Conservation (phyloP, 2,888 invertebrate genomes). For the Mayetiola destructor region DNA sequence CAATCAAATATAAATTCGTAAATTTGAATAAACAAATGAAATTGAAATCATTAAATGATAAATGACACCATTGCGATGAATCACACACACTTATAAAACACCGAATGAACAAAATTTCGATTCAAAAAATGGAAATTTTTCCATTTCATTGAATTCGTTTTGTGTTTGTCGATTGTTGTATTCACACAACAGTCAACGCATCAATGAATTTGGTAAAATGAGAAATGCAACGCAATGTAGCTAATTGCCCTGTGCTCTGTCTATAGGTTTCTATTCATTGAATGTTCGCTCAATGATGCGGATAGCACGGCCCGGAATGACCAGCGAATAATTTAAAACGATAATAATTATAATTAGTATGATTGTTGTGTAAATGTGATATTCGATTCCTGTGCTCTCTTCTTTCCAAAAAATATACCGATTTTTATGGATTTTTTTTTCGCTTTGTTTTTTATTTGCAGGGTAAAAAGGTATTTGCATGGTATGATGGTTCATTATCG, state of each 20-base stretch:
- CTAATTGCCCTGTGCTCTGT: background rate
- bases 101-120: too few relatives aligned
- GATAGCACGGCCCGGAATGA: too few relatives aligned
- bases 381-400: too few relatives aligned
- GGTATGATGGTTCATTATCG: constrained; percentile 57
- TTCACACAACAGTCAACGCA: background rate
- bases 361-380: too few relatives aligned
- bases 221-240: background rate
- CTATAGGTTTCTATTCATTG: background rate
- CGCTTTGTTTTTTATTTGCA: constrained; percentile 30
- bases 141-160: too few relatives aligned
- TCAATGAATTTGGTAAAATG: constrained; percentile 10
- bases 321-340: too few relatives aligned
- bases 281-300: background rate
- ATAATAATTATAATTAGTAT: too few relatives aligned
- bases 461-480: constrained; percentile 67
- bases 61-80: background rate
- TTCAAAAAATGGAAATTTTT: too few relatives aligned
- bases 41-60: background rate
- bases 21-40: background rate
- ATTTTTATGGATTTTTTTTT: too few relatives aligned
- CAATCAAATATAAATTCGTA: background rate
- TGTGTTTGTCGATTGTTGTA: constrained; percentile 2
- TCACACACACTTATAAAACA: background rate
- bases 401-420: too few relatives aligned